Base-by-base conservation (phyloP, 1,140 invertebrate genomes). In the Tenebrio molitor region DNA sequence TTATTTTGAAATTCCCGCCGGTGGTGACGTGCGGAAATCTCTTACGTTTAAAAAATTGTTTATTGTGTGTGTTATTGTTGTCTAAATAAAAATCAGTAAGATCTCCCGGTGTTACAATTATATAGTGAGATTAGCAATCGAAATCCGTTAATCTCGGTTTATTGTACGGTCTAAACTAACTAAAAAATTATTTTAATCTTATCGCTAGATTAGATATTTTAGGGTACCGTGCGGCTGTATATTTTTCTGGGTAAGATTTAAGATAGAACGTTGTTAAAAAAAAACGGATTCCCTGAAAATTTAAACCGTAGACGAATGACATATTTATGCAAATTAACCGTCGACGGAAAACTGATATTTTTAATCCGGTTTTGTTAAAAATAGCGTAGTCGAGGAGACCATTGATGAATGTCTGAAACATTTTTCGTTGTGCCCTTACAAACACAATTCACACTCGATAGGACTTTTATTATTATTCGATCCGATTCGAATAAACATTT, bases 171-270 rank as follows among this genome's bases (percentile, higher is more conserved):
- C 19, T 58, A 58, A 58, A 58, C 50, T 58, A 58, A 58, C 50
- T 58, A 12, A 58, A 58, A 58, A 58, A 58, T 58, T 58, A 33
- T 58, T 58, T 58, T 58, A 58, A 58, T 58, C 50, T 58, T 58
- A 58, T 58, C 50, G 10, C 50, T 25, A 58, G 50, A 58, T 58
- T 58, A 58, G 50, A 58, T 58, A 58, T 58, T 29, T 29, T n/a
- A 14, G 23, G 23, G 12, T 29, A 12, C 23, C 10, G 17, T 58
- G 36, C 36, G 36, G 12, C 36, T 39, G 12, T 39, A 29, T 8
- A 23, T 29, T 33, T 58, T 58, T 58, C 12, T 29, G 3, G 21
- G 7, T 53, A 23, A 23, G 46, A 53, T 53, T 58, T 39, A 39
- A 39, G 36, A 39, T 39, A 39, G 36, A n/a, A 8, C 2, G 7